These are phyloP conservation scores for Pinna nobilis DNA, from an alignment of 1,140 invertebrate genomes.

Conservation along the genomic window DNA sequence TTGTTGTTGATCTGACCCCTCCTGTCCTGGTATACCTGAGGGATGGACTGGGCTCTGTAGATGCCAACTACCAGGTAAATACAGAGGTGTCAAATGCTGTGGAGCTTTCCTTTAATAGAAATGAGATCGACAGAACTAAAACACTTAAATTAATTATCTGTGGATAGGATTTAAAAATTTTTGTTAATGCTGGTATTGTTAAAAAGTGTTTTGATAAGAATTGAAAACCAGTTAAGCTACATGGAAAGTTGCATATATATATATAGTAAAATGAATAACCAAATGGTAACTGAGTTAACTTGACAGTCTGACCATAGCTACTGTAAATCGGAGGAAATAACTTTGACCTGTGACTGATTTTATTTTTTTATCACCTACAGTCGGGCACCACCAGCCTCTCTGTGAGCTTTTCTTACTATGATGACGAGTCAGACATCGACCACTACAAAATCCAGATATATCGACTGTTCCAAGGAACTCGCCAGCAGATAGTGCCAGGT, in stretches of 20 bases:
- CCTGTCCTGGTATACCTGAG: constrained; percentile 38
- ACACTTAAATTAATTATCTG: not conserved
- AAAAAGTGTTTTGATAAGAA: not conserved
- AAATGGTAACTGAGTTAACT: too few species aligned
- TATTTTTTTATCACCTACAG: not conserved
- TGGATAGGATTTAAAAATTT: not conserved
- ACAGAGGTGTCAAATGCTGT: too few species aligned
- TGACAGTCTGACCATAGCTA: too few species aligned
- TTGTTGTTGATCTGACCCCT: constrained; percentile 53
- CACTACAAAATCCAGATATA: constrained; percentile 50
- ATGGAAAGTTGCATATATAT: not conserved
- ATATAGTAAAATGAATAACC: not conserved
- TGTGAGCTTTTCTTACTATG: constrained; percentile 43
- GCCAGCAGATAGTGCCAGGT: constrained; percentile 35
- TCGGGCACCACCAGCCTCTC: constrained; percentile 4
- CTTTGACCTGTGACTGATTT: too few species aligned
- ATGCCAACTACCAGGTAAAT: constrained; percentile 25
- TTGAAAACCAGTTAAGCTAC: not conserved
- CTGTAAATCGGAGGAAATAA: too few species aligned
- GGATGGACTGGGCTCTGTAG: constrained; percentile 36
- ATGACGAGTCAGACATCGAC: constrained; percentile 47
- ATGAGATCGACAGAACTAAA: too few species aligned
- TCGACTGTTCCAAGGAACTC: constrained; percentile 36
- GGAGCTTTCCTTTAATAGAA: too few species aligned
- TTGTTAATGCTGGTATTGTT: not conserved